Evolutionary conservation across 1,140 invertebrate species (phyloP), one percentile per base, ranked within the genome.

Genomic region (Psix sp.): DNA sequence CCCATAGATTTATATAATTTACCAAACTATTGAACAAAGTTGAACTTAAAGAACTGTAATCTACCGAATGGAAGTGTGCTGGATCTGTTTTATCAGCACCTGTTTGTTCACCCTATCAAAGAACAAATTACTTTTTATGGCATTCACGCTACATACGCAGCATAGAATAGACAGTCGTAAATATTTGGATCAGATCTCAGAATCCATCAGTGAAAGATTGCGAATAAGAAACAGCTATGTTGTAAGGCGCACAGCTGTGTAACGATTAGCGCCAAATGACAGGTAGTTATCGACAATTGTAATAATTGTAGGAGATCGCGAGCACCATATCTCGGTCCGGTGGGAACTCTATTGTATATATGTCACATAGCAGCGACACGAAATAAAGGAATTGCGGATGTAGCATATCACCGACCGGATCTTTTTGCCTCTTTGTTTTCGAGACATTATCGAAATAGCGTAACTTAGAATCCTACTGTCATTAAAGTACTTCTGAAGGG

Each of bases 181-280:
- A 81, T 79, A 80, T 82, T 76, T 74, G 77, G 75, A 78, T 79
- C 74, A 56, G 56, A 14, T 68, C 45, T 46, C 52, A 10, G 65
- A 68, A 51, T 36, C 60, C 66, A 31, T 60, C 67, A 63, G 72
- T 67, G 74, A 71, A 78, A 43, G 49, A 72, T 43, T 48, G 60
- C 72, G 60, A 15, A 45, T 59, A 76, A 67, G 63, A 57, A 63
- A 36, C 46, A 56, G 57, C 7, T 9, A 11, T 35, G 42, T 74
- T 51, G 29, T 57, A 72, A 70, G 54, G n/a, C n/a, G 67, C 76
- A 76, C 68, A 74, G 66, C 79, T 60, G 15, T 29, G 78, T 82
- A 82, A 82, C 82, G 79, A 86, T 86, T 84, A 86, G 79, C 80
- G 78, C 84, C 84, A 86, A 86, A 85, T 85, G 81, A 76, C 80